Evolutionary conservation across 1,140 invertebrate genomes (phyloP), one percentile per base, ranked within the genome.

Genomic region (Reticulitermes speratus): DNA sequence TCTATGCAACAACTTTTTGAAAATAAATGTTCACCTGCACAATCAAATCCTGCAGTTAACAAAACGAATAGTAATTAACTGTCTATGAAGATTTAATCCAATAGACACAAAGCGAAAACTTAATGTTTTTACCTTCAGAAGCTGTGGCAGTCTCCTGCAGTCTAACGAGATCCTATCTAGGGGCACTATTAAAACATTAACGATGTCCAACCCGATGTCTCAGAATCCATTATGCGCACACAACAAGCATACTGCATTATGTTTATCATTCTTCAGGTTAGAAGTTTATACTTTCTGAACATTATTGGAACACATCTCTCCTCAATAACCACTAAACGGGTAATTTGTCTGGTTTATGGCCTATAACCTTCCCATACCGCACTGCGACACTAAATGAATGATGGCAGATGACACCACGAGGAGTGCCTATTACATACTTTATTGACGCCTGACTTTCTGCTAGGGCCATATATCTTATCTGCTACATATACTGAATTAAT

Each of bases 381-480:
- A 75, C 65, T 75, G 65, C 65, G 65, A 75, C 65, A 75, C 25
- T 6, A 75, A 75, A 75, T 75, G 65, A 75, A 75, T 75, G 52
- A 55, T 55, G 19, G 52, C 19, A 21, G 19, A 55, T 55, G 65
- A 30, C 65, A 75, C 65, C 52, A 55, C 5, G 0, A 55, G 52
- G 25, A 9, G 6, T 30, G n/a, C 65, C 25, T 30, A 14, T 21
- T 11, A 30, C 16, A 1, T 9, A 25, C n/a, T 75, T 30, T 75
- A 75, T 30, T 75, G n/a, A 25, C 30, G 7, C 25, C n/a, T 6
- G 2, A 75, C 7, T 8, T 69, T n/a, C 65, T 30, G 25, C 65
- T 75, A 12, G 1, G 65, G n/a, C n/a, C 65, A 75, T 75, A 11
- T 75, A 75, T 75, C 14, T 30, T 30, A 75, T 55, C 14, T 48